A percentile compares a stretch with the other conserved stretches of the same genome.
These are phyloP conservation scores for Naso thynnoides DNA, from an alignment of 2,797 vertebrate genomes.

Conservation along the genomic window DNA sequence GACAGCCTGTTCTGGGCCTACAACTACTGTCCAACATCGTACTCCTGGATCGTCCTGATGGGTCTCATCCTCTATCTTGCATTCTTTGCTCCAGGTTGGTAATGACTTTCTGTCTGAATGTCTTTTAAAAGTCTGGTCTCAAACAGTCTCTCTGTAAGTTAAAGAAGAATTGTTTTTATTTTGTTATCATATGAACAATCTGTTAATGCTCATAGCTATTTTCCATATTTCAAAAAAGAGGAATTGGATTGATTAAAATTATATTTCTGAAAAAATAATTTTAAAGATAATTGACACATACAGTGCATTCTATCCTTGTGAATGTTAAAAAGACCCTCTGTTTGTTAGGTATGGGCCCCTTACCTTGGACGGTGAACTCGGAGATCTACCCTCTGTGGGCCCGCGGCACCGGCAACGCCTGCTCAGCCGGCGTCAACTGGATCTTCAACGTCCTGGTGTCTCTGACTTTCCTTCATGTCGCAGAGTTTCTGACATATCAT, in stretches of 20 bases:
- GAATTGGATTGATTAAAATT: background rate
- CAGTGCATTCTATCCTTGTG: background rate
- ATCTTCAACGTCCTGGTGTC: slow-evolving; percentile 96
- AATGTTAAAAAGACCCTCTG: background rate
- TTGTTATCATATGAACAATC: background rate
- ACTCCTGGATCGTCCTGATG: slow-evolving; percentile 93
- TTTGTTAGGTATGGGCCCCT: slow-evolving; percentile 94
- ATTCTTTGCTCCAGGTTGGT: slow-evolving; percentile 95
- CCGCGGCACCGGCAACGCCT: slow-evolving; percentile 96
- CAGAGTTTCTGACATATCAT: slow-evolving; percentile 94
- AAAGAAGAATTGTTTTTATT: background rate
- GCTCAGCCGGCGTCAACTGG: slow-evolving; percentile 97
- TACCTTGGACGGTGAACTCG: slow-evolving; percentile 99
- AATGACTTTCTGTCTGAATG: background rate
- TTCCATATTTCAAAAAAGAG: background rate
- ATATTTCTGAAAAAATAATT: background rate
- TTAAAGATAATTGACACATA: background rate
- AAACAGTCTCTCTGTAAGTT: background rate
- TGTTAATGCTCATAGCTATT: background rate
- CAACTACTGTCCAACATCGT: slow-evolving; percentile 96
- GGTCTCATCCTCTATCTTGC: slow-evolving; percentile 95
- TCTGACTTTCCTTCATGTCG: slow-evolving; percentile 94
- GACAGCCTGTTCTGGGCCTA: slow-evolving; percentile 91
- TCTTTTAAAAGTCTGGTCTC: background rate
- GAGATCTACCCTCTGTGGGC: slow-evolving; percentile 99